These are phyloP conservation scores for Oryzias sinensis DNA, from an alignment of 2,797 vertebrate species.

Conservation along the genomic window DNA sequence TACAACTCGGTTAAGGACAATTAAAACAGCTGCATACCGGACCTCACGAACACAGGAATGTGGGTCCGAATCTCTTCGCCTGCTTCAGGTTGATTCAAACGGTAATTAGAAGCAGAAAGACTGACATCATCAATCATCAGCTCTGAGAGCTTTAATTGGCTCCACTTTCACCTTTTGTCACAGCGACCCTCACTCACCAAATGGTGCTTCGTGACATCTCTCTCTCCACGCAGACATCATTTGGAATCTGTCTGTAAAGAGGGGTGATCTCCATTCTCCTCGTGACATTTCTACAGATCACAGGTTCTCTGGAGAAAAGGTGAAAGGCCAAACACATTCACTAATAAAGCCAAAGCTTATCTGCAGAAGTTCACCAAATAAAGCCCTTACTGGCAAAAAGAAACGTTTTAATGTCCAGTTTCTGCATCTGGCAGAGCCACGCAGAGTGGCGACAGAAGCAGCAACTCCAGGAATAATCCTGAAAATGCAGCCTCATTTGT, in stretches of 20 bases:
- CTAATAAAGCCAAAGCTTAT: constrained; percentile 34
- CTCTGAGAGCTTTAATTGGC: constrained; percentile 62
- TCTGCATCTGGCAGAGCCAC: constrained; percentile 5
- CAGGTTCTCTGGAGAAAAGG: constrained; percentile 7
- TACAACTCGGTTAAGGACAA: no score
- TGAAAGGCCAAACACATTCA: constrained; percentile 11
- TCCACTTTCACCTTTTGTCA: constrained; percentile 39
- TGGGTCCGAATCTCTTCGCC: constrained; percentile 13
- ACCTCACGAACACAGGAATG: neutral
- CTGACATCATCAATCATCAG: constrained; percentile 79
- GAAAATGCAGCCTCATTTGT: constrained; percentile 28
- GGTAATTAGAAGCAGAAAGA: constrained; percentile 78
- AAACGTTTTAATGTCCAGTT: constrained; percentile 14
- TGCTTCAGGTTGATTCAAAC: constrained; percentile 63
- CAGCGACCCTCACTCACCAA: constrained; percentile 4
- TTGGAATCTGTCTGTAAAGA: neutral
- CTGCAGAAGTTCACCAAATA: constrained; percentile 54
- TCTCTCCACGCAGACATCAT: neutral
- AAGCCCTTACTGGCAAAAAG: constrained; percentile 25
- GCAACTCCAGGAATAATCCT: constrained; percentile 34
- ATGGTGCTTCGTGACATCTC: neutral
- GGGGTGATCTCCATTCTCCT: neutral
- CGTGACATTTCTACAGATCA: constrained; percentile 15
- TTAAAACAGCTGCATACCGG: no score
- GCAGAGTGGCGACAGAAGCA: constrained; percentile 26